Percentiles rank a stretch among this genome's conserved stretches.
These are phyloP conservation scores for Podarcis lilfordi DNA, from an alignment of 2,797 vertebrate species.

Conservation along the genomic window DNA sequence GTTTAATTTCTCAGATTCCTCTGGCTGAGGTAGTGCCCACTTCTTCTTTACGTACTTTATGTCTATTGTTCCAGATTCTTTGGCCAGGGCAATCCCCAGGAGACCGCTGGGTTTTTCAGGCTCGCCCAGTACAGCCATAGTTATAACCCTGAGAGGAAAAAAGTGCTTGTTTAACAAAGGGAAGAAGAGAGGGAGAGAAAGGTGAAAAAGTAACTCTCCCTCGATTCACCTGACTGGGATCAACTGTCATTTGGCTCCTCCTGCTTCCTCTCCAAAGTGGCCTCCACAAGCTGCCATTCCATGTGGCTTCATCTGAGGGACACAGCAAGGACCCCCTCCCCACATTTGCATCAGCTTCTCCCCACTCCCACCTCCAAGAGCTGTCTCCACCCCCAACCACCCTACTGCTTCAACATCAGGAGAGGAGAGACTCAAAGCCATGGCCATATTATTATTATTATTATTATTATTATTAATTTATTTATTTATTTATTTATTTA, in stretches of 20 bases:
- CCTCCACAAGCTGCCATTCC: not conserved
- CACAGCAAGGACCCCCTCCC: not conserved
- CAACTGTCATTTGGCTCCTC: not conserved
- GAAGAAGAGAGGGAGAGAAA: not conserved
- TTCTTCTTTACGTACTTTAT: conserved; percentile 85
- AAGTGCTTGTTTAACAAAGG: not conserved
- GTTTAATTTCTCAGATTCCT: conserved; percentile 80
- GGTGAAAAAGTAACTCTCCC: not conserved
- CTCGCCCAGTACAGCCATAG: conserved; percentile 88
- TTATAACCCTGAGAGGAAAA: conserved; percentile 79
- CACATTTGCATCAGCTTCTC: too few relatives aligned
- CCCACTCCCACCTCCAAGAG: not conserved
- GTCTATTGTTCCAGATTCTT: conserved; percentile 85
- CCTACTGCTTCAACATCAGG: not conserved
- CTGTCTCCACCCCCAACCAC: not conserved
- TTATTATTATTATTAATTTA: too few relatives aligned
- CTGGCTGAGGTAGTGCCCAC: conserved; percentile 75
- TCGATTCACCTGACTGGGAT: not conserved
- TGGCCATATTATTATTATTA: too few relatives aligned
- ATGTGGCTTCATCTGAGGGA: not conserved
- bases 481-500: too few relatives aligned
- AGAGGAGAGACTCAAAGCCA: not conserved
- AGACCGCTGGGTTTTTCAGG: conserved; percentile 82
- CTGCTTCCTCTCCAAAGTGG: not conserved
- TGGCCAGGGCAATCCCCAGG: conserved; percentile 87